phyloP scores from a whole-genome alignment of 2,797 vertebrate species.

The Dipus sagitta region DNA sequence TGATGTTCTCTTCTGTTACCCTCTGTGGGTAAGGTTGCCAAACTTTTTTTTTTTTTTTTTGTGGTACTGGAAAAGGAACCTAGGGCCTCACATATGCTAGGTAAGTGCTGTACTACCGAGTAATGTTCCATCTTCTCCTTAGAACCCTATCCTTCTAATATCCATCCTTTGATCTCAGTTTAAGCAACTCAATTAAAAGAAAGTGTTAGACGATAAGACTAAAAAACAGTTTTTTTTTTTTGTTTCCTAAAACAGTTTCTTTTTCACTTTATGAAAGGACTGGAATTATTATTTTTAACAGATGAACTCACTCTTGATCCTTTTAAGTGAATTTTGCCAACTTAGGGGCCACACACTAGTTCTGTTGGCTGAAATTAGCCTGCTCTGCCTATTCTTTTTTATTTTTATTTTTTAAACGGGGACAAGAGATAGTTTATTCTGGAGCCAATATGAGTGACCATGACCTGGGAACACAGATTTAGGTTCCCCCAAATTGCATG shows the following conservation, averaged over 20 bases:
- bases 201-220: neutral
- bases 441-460: no score
- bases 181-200: constrained; percentile 27
- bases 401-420: no score
- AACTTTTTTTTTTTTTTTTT: neutral
- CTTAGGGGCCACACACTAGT: neutral
- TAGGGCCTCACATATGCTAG: no score
- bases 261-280: neutral
- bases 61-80: no score
- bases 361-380: neutral
- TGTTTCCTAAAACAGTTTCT: neutral
- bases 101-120: neutral
- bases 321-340: neutral
- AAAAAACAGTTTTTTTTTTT: neutral
- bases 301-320: neutral
- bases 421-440: no score
- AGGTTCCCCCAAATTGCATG: no score
- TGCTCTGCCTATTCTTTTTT: no score
- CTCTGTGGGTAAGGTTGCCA: neutral
- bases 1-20: neutral
- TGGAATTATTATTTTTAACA: neutral
- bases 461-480: no score
- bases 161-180: neutral
- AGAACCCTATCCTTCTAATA: neutral
- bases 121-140: neutral